Base-by-base conservation (phyloP, 2,888 invertebrate genomes). In the Vanessa cardui region DNA sequence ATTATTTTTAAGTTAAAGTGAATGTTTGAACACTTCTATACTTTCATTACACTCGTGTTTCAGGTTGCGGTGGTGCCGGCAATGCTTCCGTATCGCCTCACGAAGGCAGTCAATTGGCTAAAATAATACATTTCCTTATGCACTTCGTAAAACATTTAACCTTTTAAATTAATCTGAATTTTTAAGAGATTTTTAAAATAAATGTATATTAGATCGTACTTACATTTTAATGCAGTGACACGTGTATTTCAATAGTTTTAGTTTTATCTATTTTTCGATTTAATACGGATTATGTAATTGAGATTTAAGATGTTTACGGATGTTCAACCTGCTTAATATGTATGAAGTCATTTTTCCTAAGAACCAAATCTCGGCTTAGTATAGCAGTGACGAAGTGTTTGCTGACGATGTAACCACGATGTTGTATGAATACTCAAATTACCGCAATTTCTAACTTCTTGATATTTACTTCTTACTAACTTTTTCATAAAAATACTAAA, bases 41-140 rank as follows among this genome's bases (percentile, higher is more conserved):
- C 66, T 70, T 69, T 66, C 60, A 58, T 66, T 50, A 54, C 47
- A 61, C 49, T 66, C 60, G 45, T 61, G 45, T 64, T 56, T 66
- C 66, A 64, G 61, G 63, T 49, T 50, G 65, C 33, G 65, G 66
- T 56, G 12, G 50, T 47, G 52, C 54, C 65, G 21, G 12, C 49
- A 54, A 45, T 47, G 20, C 50, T 66, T 69, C 69, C 69, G 61
- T 66, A 21, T 64, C 45, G 58, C 66, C 39, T 12, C 58, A 66
- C 61, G 58, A 58, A 67, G 67, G 63, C 58, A 64, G 50, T 31
- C 49, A 52, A 58, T 61, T 61, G 49, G 63, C 44, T 67, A 45
- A 46, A 56, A 61, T n/a, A n/a, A n/a, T 46, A 54, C 47, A 49
- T 58, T 70, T 70, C 66, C 69, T 58, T 46, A 46, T 69, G 58